Base-by-base conservation (phyloP, 2,113 vertebrate genomes). In the Centrocercus urophasianus region DNA sequence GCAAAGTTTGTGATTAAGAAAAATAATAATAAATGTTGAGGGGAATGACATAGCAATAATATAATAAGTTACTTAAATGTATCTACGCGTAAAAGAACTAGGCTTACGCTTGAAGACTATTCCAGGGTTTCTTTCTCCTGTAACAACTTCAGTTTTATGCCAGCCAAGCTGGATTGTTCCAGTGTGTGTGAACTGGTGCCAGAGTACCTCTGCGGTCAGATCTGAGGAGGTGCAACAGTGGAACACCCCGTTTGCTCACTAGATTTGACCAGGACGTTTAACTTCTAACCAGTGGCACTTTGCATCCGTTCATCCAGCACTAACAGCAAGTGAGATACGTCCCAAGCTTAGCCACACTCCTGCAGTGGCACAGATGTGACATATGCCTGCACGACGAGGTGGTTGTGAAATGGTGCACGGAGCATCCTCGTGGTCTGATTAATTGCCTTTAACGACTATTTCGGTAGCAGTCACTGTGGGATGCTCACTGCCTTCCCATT, bases 261-360 rank as follows among this genome's bases (percentile, higher is more conserved):
- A 25, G 1, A 52, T 89, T 54, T 61, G 73, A 47, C 47, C 21
- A 8, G 71, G 78, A 42, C 15, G 1, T 15, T 92, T 47, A 36
- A 42, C 18, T 64, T 8, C 6, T 36, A 21, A 34, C 42, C 43
- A 80, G 42, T 5, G 71, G 8, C 45, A 66, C 12, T 48, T 88
- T 2, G 2, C 32, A 28, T 8, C 6, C 4, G n/a, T 32, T 63
- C 12, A 1, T 38, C 30, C 1, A 2, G 38, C 34, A 3, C 64
- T 71, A 47, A 5, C 43, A 3, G 38, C 12, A 32, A 40, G 47
- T 16, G 43, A 86, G 80, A 61, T 0, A 4, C 4, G 3, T 48
- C 60, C 42, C 4, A 0, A 34, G 48, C 69, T 48, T 42, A 88
- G 47, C 56, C 7, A 77, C 83, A 20, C 34, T 27, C 76, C 21